Base-by-base conservation (phyloP, 1,140 invertebrate genomes). In the Brachionus paranguensis region DNA sequence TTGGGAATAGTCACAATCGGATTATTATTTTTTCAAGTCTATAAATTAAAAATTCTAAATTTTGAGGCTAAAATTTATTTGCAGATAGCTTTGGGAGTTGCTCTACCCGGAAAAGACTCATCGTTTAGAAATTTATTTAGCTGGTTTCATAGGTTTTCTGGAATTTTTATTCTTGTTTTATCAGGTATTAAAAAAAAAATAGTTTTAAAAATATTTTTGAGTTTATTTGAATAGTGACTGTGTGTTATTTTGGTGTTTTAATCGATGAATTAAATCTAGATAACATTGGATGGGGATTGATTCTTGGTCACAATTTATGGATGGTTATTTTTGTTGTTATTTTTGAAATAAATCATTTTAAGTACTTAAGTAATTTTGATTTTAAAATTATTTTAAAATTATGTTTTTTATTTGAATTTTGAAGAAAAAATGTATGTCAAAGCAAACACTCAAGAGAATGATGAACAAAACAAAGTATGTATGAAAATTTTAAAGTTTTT, bases 111-210 rank as follows among this genome's bases (percentile, higher is more conserved):
- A 12, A 79, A 79, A 27, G 17, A 29, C n/a, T 64, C 47, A 17
- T 37, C 43, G 8, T 60, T n/a, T 37, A 55, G 76, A 55, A 60
- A 17, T 12, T 33, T 55, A 11, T 79, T 79, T 20, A 10, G 20
- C 11, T 79, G 76, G 76, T 79, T 79, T 79, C 76, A 79, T 10
- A 60, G 50, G 24, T 60, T 43, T 79, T 29, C 50, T 5, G 76
- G 76, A 55, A 55, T 79, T 24, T 20, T 41, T 24, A 41, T n/a
- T n/a, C 24, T 79, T 37, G 20, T 55, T 41, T 37, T 79, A 41
- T 33, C 76, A 41, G 45, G 76, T 79, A 78, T 6, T n/a, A 41
- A 17, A 41, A 50, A n/a, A 11, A 50, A n/a, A n/a, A n/a, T n/a
- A 41, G 1, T n/a, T 33, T 27, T 6, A 14, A 53, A 14, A 60